Conservation (phyloP, 2,797 vertebrate genomes). For the Poliocrania exsul region DNA sequence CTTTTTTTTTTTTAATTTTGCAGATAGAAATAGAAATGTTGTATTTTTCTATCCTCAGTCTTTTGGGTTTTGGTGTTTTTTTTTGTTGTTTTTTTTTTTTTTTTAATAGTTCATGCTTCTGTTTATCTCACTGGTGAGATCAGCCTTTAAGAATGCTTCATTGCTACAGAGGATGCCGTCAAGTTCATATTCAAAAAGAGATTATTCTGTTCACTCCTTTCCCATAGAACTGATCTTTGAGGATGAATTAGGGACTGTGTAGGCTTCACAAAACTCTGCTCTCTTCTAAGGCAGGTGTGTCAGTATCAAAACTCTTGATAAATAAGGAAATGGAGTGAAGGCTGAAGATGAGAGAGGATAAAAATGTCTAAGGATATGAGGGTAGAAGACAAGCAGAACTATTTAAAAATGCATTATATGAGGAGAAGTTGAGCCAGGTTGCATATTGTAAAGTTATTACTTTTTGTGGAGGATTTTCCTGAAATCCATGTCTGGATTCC, state of each 20-base stretch:
- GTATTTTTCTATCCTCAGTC: not conserved
- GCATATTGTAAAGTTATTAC: not conserved
- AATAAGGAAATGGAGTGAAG: not conserved
- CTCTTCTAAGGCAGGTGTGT: not conserved
- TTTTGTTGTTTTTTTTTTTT: not conserved
- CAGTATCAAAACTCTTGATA: not conserved
- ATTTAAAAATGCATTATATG: not conserved
- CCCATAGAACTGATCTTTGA: not conserved
- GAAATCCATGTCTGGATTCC: not conserved
- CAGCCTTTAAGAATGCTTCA: not conserved
- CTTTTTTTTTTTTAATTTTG: not conserved
- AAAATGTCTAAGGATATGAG: not conserved
- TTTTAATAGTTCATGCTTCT: not conserved
- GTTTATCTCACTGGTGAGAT: not conserved
- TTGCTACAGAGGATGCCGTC: not conserved
- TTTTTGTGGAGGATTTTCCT: not conserved
- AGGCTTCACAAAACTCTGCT: not conserved
- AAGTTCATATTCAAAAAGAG: not conserved
- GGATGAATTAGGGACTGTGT: not conserved
- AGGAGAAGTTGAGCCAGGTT: not conserved
- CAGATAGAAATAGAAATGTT: not conserved
- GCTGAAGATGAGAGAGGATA: not conserved
- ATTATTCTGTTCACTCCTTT: slow-evolving; percentile 12
- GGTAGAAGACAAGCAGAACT: not conserved
- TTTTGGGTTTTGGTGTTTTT: no score